Evolutionary conservation across 2,797 vertebrate genomes (phyloP).

Genomic region (Muraenolepis orangiensis): DNA sequence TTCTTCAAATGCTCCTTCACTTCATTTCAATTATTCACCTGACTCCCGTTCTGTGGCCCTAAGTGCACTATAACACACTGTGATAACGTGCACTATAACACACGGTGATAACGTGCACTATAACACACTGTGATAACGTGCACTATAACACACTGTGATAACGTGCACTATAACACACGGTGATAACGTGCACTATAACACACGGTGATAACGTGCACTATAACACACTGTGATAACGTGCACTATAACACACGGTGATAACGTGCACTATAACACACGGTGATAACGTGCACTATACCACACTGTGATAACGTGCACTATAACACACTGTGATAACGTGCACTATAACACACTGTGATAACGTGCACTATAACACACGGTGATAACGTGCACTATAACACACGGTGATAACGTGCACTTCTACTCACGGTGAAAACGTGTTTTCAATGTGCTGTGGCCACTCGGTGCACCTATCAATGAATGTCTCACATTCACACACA

Average conservation of each 20-base stretch:
- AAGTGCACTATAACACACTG: no score
- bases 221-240: no score
- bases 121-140: no score
- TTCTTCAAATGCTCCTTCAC: slow-evolving; percentile 45
- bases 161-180: no score
- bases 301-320: neutral
- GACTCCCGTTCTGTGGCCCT: slow-evolving; percentile 7
- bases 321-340: no score
- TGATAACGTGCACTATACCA: neutral
- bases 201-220: neutral
- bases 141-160: neutral
- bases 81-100: neutral
- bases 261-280: no score
- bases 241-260: neutral
- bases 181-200: neutral
- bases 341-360: neutral
- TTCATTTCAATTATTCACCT: slow-evolving; percentile 68
- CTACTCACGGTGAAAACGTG: neutral
- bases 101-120: neutral
- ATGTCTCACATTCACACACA: no score
- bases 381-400: neutral
- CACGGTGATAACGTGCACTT: neutral
- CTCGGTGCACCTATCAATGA: no score
- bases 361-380: no score
- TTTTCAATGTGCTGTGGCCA: neutral